A percentile compares a stretch with the other conserved stretches of the same genome.
Conservation (phyloP, 2,797 vertebrate genomes). For the Sebastes kiyomatsui region DNA sequence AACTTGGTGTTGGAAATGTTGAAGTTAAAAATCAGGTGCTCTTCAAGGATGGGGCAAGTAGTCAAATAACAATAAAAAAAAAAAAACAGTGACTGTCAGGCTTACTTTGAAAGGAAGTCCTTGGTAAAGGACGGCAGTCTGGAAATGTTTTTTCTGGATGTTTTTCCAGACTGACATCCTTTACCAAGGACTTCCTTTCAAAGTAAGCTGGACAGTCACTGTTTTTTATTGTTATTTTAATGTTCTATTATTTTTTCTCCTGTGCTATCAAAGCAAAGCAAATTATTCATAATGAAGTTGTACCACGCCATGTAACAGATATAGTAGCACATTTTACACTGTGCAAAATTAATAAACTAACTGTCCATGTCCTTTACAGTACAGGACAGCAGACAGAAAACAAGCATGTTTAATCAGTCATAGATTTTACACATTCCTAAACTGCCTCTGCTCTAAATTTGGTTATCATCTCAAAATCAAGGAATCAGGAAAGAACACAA, state of each 20-base stretch:
- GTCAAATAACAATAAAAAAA: no score
- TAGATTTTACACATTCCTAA: conserved; percentile 5
- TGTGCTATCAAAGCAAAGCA: not conserved
- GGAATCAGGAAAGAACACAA: conserved; percentile 6
- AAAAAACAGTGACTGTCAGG: no score
- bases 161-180: no score
- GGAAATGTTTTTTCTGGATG: no score
- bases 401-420: not conserved
- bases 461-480: not conserved
- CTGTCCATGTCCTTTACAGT: not conserved
- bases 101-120: no score
- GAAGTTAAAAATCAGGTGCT: no score
- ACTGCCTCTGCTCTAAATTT: conserved; percentile 19
- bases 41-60: no score
- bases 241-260: not conserved
- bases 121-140: not conserved
- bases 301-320: not conserved
- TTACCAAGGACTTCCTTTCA: no score
- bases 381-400: not conserved
- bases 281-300: not conserved
- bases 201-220: no score
- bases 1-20: no score
- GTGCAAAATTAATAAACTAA: not conserved
- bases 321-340: not conserved
- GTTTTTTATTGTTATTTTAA: no score